phyloP scores from a whole-genome alignment of 2,888 invertebrate species.

The Erpobdella octoculata region DNA sequence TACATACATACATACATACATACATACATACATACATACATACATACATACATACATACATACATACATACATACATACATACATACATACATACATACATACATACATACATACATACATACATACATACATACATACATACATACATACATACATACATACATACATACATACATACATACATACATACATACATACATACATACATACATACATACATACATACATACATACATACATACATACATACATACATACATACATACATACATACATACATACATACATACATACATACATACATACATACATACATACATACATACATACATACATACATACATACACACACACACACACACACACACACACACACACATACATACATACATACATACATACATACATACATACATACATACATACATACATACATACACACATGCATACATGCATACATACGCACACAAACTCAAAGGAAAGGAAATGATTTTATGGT shows the following conservation, averaged over 20 bases:
- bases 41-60: no score
- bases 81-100: no score
- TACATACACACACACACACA: constrained; percentile 1
- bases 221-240: constrained; percentile 1
- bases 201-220: no score
- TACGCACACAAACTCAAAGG: no score
- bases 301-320: constrained; percentile 1
- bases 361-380: constrained; percentile 1
- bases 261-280: constrained; percentile 1
- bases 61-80: no score
- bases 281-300: constrained; percentile 1
- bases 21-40: no score
- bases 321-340: constrained; percentile 1
- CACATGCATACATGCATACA: constrained; percentile 1
- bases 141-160: no score
- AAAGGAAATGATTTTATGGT: neutral
- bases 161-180: no score
- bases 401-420: constrained; percentile 1
- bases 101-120: no score
- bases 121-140: no score
- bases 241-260: neutral
- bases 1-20: no score
- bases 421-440: constrained; percentile 1
- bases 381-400: constrained; percentile 1
- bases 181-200: no score